These are phyloP conservation scores for Chromoteleia sp. DNA, from an alignment of 2,888 invertebrate genomes.

Conservation along the genomic window DNA sequence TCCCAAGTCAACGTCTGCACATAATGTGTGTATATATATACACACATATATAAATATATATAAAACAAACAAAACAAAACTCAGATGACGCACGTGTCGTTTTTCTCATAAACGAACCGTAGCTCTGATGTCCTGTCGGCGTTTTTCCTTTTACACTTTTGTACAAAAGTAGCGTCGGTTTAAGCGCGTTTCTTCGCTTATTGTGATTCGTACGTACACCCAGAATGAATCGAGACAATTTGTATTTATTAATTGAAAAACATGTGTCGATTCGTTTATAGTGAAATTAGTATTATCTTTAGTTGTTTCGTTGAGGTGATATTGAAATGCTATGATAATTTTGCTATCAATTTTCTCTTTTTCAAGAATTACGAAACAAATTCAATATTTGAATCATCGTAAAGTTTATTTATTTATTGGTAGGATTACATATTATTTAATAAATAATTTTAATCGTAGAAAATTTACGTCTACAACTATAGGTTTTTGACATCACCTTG, in stretches of 20 bases:
- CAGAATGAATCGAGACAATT: slow-evolving; percentile 11
- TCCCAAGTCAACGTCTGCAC: slow-evolving; percentile 51
- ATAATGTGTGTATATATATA: slow-evolving; percentile 63
- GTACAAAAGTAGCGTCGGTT: slow-evolving; percentile 66
- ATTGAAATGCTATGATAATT: slow-evolving; percentile 11
- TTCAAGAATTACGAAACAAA: background rate
- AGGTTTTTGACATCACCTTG: slow-evolving; percentile 18
- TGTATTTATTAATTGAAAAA: background rate
- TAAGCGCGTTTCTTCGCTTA: slow-evolving; percentile 55
- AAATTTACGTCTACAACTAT: slow-evolving; percentile 2
- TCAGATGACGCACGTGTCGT: slow-evolving; percentile 47
- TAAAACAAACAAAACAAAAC: slow-evolving; percentile 12
- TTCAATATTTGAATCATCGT: too few species aligned
- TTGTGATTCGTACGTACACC: slow-evolving; percentile 56
- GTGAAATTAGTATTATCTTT: slow-evolving; percentile 12
- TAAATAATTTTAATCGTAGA: background rate
- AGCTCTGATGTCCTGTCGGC: slow-evolving; percentile 18
- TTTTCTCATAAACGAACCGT: slow-evolving; percentile 22
- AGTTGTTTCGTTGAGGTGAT: slow-evolving; percentile 24
- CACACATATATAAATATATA: slow-evolving; percentile 51
- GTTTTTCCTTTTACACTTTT: slow-evolving; percentile 71
- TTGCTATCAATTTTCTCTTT: background rate
- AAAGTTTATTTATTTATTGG: too few species aligned
- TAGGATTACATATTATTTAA: too few species aligned
- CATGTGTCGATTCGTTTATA: slow-evolving; percentile 12